phyloP scores from a whole-genome alignment of 2,113 vertebrate genomes.

The Megaceryle maxima region DNA sequence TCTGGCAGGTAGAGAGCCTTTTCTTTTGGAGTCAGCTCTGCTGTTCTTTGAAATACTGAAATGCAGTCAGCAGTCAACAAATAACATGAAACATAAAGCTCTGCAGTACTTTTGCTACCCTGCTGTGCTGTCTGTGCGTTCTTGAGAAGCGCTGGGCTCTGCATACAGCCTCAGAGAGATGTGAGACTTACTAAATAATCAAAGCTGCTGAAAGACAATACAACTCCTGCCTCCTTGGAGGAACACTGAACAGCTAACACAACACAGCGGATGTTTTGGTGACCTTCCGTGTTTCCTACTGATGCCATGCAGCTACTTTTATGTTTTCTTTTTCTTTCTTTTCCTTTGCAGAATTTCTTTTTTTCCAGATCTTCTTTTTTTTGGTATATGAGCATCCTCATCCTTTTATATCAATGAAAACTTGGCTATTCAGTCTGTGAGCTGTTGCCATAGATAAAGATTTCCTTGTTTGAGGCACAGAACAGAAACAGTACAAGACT shows the following conservation, averaged over 20 bases:
- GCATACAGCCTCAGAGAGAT: neutral
- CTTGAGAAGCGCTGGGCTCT: neutral
- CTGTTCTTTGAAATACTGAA: neutral
- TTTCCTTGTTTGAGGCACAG: neutral
- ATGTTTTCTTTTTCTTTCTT: neutral
- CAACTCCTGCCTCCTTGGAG: slow-evolving; percentile 37
- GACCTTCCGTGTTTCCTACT: slow-evolving; percentile 54
- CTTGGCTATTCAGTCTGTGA: neutral
- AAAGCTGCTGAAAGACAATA: slow-evolving; percentile 65
- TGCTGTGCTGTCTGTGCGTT: neutral
- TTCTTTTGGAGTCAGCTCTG: neutral
- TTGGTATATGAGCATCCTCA: neutral
- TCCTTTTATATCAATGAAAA: neutral
- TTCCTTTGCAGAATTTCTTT: neutral
- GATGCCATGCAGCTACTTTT: slow-evolving; percentile 36
- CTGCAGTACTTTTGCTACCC: slow-evolving; percentile 15
- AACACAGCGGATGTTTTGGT: slow-evolving; percentile 63
- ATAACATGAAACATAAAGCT: neutral
- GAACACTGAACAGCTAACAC: slow-evolving; percentile 37
- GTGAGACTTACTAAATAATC: slow-evolving; percentile 56
- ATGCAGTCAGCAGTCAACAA: slow-evolving; percentile 10
- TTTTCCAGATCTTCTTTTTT: slow-evolving; percentile 51
- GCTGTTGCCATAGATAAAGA: neutral
- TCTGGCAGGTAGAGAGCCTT: neutral
- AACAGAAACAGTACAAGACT: neutral